A percentile compares a stretch with the other conserved stretches of the same genome.
Conservation (phyloP, 2,888 invertebrate genomes). For the Synergus japonicus region DNA sequence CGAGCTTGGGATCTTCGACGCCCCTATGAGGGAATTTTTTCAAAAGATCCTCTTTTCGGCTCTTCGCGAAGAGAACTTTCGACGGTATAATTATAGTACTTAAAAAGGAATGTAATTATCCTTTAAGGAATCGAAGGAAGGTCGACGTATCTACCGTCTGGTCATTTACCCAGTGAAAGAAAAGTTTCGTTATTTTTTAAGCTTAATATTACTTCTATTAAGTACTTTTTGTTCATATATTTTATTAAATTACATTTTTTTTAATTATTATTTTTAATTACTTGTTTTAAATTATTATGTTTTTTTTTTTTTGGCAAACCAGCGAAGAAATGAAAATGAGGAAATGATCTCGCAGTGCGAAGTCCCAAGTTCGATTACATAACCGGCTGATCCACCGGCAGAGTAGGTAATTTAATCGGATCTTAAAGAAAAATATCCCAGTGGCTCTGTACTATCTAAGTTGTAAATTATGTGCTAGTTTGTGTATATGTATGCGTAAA, state of each 20-base stretch:
- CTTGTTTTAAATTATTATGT: background rate
- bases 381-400: constrained; percentile 51
- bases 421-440: constrained; percentile 65
- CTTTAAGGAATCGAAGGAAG: constrained; percentile 37
- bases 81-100: constrained; percentile 15
- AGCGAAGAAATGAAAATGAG: constrained; percentile 36
- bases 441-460: constrained; percentile 68
- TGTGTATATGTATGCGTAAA: constrained; percentile 46
- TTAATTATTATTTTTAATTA: background rate
- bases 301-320: too few species aligned
- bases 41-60: constrained; percentile 49
- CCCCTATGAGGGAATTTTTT: constrained; percentile 48
- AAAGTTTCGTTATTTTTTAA: background rate
- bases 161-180: constrained; percentile 22
- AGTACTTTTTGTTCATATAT: too few species aligned
- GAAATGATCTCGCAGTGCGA: constrained; percentile 57
- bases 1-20: constrained; percentile 60
- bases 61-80: constrained; percentile 36
- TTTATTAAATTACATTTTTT: too few species aligned
- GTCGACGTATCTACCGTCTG: constrained; percentile 22
- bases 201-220: too few species aligned
- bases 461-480: constrained; percentile 62
- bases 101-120: constrained; percentile 29
- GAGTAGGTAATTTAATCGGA: constrained; percentile 67
- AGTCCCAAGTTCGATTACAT: constrained; percentile 59